Percentiles rank a stretch among this genome's conserved stretches.
Evolutionary conservation across 2,797 vertebrate species (phyloP).

Genomic region (Enteromius mattozi): DNA sequence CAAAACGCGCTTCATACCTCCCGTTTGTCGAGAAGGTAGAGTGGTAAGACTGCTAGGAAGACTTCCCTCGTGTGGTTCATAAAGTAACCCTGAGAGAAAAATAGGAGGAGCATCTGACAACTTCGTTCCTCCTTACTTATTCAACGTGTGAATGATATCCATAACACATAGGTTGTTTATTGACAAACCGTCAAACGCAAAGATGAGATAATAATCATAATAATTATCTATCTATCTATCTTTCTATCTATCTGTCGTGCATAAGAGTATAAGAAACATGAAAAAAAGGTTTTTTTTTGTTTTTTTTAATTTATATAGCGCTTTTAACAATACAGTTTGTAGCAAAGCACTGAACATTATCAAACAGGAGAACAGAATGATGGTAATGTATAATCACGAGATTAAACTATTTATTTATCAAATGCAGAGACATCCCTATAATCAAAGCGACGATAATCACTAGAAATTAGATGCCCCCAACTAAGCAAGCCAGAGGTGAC

Average conservation of each 20-base stretch:
- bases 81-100: slow-evolving; percentile 7
- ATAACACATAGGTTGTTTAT: neutral
- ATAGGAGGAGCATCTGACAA: slow-evolving; percentile 14
- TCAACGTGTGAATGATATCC: neutral
- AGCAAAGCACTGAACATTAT: too few relatives aligned
- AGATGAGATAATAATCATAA: neutral
- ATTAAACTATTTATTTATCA: too few relatives aligned
- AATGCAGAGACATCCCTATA: too few relatives aligned
- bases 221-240: neutral
- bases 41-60: neutral
- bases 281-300: too few relatives aligned
- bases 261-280: too few relatives aligned
- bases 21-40: neutral
- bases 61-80: slow-evolving; percentile 1
- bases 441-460: too few relatives aligned
- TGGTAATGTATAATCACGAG: too few relatives aligned
- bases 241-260: neutral
- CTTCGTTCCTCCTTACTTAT: neutral
- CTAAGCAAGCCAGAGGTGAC: too few relatives aligned
- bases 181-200: neutral
- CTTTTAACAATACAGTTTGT: too few relatives aligned
- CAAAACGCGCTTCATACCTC: neutral
- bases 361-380: too few relatives aligned
- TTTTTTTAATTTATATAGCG: too few relatives aligned
- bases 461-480: too few relatives aligned